Conservation (phyloP, 2,113 vertebrate genomes). For the Chaetura pelagica region DNA sequence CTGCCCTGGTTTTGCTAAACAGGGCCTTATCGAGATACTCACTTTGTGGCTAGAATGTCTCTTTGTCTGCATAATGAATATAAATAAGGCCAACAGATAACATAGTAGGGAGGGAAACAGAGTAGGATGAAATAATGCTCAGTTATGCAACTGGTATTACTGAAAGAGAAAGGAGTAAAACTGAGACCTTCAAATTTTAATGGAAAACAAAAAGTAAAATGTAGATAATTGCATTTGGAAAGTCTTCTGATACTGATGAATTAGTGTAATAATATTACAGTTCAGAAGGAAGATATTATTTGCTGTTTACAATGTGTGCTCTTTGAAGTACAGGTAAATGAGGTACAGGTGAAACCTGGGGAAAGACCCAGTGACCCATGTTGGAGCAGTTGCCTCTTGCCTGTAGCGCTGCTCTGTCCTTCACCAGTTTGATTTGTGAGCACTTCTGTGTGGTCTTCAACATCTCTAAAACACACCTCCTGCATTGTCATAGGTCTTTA, state of each 20-base stretch:
- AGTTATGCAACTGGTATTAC: neutral
- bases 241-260: neutral
- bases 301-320: neutral
- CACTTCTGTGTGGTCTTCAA: accelerated
- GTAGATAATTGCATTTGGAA: neutral
- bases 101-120: neutral
- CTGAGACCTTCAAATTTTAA: neutral
- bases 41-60: neutral
- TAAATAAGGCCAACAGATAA: neutral
- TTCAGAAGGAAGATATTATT: neutral
- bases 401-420: neutral
- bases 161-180: neutral
- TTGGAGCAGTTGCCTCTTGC: neutral
- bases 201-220: neutral
- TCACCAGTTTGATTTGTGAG: neutral
- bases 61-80: neutral
- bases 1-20: neutral
- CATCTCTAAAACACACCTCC: neutral
- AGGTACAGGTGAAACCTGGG: neutral
- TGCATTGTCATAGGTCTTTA: neutral
- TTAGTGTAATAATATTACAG: neutral
- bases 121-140: neutral
- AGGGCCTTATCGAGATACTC: neutral
- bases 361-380: neutral
- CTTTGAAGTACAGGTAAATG: neutral